A percentile compares a stretch with the other conserved stretches of the same genome.
phyloP scores from a whole-genome alignment of 2,888 invertebrate genomes.

The Cyaniris semiargus region DNA sequence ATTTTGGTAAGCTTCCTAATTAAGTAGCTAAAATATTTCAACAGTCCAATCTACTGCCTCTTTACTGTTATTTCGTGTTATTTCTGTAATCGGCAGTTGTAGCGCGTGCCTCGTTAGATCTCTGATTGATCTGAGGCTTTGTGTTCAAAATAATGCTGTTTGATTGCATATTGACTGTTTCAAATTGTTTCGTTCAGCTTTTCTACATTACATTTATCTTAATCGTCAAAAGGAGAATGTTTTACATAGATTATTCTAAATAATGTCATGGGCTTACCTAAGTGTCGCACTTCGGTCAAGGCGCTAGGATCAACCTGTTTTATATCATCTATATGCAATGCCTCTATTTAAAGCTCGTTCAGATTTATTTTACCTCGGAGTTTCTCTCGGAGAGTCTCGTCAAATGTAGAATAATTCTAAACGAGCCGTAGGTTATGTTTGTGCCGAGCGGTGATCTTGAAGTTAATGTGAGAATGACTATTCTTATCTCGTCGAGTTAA shows the following conservation, averaged over 20 bases:
- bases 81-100: conserved; percentile 29
- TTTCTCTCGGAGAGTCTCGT: neutral
- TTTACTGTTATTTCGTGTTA: conserved; percentile 31
- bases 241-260: conserved; percentile 42
- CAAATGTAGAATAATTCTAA: neutral
- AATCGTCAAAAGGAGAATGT: neutral
- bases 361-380: neutral
- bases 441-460: conserved; percentile 20
- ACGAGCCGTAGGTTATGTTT: conserved; percentile 4
- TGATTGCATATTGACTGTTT: conserved; percentile 32
- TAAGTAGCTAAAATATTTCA: neutral
- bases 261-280: conserved; percentile 63
- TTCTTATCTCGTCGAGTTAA: conserved; percentile 24
- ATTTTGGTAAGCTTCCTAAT: neutral
- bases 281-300: conserved; percentile 66
- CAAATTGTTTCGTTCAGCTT: conserved; percentile 11
- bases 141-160: conserved; percentile 23
- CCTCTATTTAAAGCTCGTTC: conserved; percentile 36
- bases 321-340: conserved; percentile 47
- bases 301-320: conserved; percentile 58
- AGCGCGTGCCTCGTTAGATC: conserved; percentile 38
- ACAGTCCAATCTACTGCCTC: neutral
- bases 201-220: neutral
- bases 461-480: conserved; percentile 28
- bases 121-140: conserved; percentile 26